Evolutionary conservation across 2,113 vertebrate genomes (phyloP).

Genomic region (Gambusia holbrooki): DNA sequence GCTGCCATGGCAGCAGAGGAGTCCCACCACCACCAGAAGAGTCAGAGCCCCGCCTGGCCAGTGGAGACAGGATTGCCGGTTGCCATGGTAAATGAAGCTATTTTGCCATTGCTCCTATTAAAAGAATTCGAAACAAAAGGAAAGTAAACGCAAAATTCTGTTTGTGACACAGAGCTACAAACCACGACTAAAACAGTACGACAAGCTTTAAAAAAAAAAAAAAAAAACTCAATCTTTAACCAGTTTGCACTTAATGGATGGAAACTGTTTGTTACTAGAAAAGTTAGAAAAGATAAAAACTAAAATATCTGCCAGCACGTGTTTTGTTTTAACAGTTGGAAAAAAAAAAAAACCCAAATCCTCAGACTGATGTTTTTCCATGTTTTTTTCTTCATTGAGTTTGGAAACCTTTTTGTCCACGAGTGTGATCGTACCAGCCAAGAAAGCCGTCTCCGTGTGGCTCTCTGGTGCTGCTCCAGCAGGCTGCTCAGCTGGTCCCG

Average conservation of each 20-base stretch:
- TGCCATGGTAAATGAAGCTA: conserved; percentile 92
- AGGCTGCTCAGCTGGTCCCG: conserved; percentile 88
- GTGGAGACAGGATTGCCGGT: conserved; percentile 95
- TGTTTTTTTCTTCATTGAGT: background rate
- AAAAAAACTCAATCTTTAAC: too few species aligned
- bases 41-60: conserved; percentile 94
- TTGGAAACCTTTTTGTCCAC: background rate
- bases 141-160: background rate
- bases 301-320: too few species aligned
- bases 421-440: conserved; percentile 80
- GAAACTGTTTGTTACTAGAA: background rate
- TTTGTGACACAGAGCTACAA: background rate
- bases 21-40: conserved; percentile 87
- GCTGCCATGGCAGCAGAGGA: conserved; percentile 89
- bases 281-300: background rate
- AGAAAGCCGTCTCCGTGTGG: conserved; percentile 75
- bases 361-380: too few species aligned
- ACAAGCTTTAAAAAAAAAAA: background rate
- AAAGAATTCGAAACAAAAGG: conserved; percentile 31
- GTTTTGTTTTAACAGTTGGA: background rate
- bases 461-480: conserved; percentile 88
- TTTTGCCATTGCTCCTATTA: conserved; percentile 85
- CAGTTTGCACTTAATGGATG: background rate
- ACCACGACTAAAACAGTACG: background rate
- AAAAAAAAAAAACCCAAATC: background rate